Evolutionary conservation across 1,140 invertebrate genomes (phyloP), one percentile per base, ranked within the genome.

Genomic region (Geopemphigus sp.): DNA sequence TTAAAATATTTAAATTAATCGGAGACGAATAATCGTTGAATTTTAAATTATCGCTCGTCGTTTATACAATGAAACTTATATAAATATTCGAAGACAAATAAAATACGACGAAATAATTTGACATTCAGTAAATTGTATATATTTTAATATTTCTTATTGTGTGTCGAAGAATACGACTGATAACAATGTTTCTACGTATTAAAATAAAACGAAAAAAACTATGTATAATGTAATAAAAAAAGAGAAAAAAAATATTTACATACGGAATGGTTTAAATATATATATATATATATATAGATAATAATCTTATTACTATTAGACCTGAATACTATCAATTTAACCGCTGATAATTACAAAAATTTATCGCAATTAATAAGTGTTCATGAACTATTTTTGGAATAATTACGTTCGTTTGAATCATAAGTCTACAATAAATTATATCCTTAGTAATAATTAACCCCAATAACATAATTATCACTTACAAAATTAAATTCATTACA

Each of bases 381-480:
- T 50, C 50, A 50, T 10, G 19, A 17, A 39, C 32, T 39, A 8
- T 39, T 66, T 68, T 24, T 68, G 12, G n/a, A 59, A n/a, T 66
- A n/a, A 66, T n/a, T 66, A 11, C 17, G n/a, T 22, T 66, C 6
- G 32, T 22, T 24, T 68, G 24, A 24, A 50, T 68, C 17, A 50
- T 47, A 68, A 11, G 10, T 50, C 47, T 50, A 17, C 24, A 50
- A 68, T 47, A 22, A 68, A 68, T 50, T 6, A 66, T 15, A 66
- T 66, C 2, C n/a, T 45, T 68, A 50, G 26, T 50, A 68, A 68
- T 22, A 68, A 68, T 68, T 68, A 68, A 11, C 39, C n/a, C 39
- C 63, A 68, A 68, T 24, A 66, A 14, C 24, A 50, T n/a, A n/a
- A n/a, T 50, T 68, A 24, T 8, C 32, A 4, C n/a, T 66, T 66